These are phyloP conservation scores for Uromys caudimaculatus DNA, from an alignment of 2,797 vertebrate species.

Conservation along the genomic window DNA sequence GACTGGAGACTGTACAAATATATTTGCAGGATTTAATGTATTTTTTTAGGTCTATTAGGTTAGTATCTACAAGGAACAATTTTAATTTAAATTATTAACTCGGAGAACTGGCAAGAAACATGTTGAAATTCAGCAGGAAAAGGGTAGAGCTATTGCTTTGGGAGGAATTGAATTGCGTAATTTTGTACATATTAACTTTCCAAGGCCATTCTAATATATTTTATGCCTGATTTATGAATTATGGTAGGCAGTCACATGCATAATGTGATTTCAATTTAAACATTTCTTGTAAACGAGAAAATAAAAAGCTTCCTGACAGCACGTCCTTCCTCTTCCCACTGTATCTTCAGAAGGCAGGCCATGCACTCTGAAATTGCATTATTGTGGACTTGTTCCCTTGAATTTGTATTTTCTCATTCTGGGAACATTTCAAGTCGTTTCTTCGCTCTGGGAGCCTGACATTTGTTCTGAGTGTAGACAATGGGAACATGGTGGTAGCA, in stretches of 20 bases:
- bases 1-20: background rate
- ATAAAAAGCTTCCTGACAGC: background rate
- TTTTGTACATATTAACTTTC: constrained; percentile 12
- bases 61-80: background rate
- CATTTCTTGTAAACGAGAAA: constrained; percentile 23
- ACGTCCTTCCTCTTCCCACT: background rate
- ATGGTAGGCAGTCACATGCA: constrained; percentile 34
- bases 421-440: background rate
- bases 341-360: background rate
- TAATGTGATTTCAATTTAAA: constrained; percentile 33
- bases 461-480: background rate
- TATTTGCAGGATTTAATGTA: background rate
- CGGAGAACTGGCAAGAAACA: constrained; percentile 51
- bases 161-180: constrained; percentile 1
- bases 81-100: constrained; percentile 58
- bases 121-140: constrained; percentile 55
- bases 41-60: background rate
- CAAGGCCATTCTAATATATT: constrained; percentile 61
- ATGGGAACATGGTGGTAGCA: background rate
- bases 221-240: constrained; percentile 39
- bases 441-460: background rate
- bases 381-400: background rate
- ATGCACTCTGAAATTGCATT: background rate
- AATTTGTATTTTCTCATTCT: constrained; percentile 12
- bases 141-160: background rate